phyloP scores from a whole-genome alignment of 2,888 invertebrate species.

The Chironomus tentans region DNA sequence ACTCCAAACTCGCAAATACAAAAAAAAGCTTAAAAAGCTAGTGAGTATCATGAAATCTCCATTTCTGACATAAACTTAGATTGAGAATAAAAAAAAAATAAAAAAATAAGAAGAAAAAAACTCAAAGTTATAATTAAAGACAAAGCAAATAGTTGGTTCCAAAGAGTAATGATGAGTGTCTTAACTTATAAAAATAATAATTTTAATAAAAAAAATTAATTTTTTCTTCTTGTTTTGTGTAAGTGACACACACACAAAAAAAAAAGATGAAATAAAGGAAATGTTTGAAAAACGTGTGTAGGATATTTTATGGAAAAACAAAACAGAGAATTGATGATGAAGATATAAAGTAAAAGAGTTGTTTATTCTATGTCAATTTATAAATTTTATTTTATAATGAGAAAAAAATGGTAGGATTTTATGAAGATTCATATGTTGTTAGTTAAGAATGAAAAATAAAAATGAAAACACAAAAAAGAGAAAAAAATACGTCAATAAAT shows the following conservation, averaged over 20 bases:
- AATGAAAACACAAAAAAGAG: neutral
- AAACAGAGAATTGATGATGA: neutral
- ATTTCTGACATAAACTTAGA: neutral
- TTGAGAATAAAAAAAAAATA: neutral
- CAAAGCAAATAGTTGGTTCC: neutral
- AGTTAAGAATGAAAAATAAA: neutral
- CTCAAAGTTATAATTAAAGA: too few relatives aligned
- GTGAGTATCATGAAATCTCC: neutral
- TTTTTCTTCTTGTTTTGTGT: neutral
- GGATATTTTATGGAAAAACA: neutral
- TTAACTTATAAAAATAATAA: neutral
- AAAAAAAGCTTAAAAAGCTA: neutral
- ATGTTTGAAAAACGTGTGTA: neutral
- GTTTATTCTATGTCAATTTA: neutral
- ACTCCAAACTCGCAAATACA: neutral
- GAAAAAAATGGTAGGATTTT: neutral
- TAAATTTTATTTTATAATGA: neutral
- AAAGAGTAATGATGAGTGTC: neutral
- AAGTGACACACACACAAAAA: too few relatives aligned
- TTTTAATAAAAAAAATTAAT: neutral
- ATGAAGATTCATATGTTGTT: neutral
- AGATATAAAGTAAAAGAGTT: neutral
- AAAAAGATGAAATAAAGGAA: neutral
- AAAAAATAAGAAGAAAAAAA: too few relatives aligned
- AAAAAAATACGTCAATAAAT: neutral